A percentile compares a stretch with the other conserved stretches of the same genome.
Evolutionary conservation across 2,797 vertebrate species (phyloP).

Genomic region (Tiaroga cobitis): DNA sequence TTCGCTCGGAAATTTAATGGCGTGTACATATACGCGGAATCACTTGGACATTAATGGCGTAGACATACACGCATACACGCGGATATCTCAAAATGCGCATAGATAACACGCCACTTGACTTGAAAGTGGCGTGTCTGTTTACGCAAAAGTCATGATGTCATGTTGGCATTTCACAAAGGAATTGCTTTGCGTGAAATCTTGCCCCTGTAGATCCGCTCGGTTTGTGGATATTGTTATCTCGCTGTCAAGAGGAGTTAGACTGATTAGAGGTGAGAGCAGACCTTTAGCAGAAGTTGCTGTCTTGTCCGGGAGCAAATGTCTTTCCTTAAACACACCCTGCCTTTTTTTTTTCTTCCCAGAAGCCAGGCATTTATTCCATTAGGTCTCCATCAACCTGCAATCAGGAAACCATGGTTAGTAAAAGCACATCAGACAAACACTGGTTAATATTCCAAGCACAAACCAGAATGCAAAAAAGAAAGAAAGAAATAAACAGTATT

Average conservation of each 20-base stretch:
- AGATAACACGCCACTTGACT: no score
- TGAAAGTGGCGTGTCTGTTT: no score
- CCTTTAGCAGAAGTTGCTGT: slow-evolving; percentile 48
- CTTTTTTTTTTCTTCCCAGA: background rate
- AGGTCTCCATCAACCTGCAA: slow-evolving; percentile 20
- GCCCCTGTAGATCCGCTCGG: slow-evolving; percentile 47
- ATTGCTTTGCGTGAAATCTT: slow-evolving; percentile 49
- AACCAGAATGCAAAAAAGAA: slow-evolving; percentile 16
- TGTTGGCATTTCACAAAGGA: slow-evolving; percentile 56
- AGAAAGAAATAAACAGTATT: background rate
- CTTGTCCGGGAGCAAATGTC: slow-evolving; percentile 40
- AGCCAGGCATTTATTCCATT: slow-evolving; percentile 36
- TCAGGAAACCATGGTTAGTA: slow-evolving; percentile 30
- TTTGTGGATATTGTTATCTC: slow-evolving; percentile 54
- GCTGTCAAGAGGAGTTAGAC: slow-evolving; percentile 56
- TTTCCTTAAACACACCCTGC: slow-evolving; percentile 39
- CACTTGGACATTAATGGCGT: no score
- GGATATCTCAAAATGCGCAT: no score
- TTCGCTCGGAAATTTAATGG: no score
- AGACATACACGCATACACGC: no score
- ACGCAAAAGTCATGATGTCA: no score
- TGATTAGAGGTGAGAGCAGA: slow-evolving; percentile 56
- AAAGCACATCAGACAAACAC: slow-evolving; percentile 18
- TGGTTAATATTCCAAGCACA: slow-evolving; percentile 18
- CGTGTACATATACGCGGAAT: no score